Evolutionary conservation across 2,113 vertebrate species (phyloP), one percentile per base, ranked within the genome.

Genomic region (Pterocles orientalis): DNA sequence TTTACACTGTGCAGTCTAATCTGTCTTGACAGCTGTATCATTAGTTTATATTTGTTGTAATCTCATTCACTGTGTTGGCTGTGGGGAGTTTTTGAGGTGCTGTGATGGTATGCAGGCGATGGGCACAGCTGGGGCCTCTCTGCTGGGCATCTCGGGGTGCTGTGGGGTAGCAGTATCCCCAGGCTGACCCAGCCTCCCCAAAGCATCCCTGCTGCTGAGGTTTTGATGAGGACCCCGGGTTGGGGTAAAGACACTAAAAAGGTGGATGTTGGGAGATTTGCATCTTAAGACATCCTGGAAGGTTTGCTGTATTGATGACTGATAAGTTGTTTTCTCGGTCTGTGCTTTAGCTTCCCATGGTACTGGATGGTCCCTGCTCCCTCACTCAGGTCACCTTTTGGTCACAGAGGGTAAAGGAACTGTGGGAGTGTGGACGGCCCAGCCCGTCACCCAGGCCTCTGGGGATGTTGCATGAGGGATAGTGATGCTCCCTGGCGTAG

Each of bases 1-100:
- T 96, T 97, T 95, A 97, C 94, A 82, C 97, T 97, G 97, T 97
- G 96, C 90, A 39, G 96, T 91, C 96, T 98, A 97, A 98, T 98
- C 94, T 94, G 91, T 96, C 96, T 97, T 83, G 88, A 97, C 96
- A 96, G 97, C 96, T 97, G 94, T 97, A 97, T 96, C 97, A 97
- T 98, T 97, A 98, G 95, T 97, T 97, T 96, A 47, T 86, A 91
- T 97, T 97, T 95, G 94, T 97, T 93, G 97, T 96, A 95, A 96
- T 97, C 97, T 92, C 93, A 96, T 97, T 97, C 95, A 20, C 91
- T 62, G 62, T 95, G 73, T 95, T 71, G 91, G 77, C 96, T 94
- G 92, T 39, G 50, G 87, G 78, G 85, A 92, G 88, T 43, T 93
- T 76, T 83, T 39, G 75, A 93, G 90, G 70, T 0, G 0, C 50